These are phyloP conservation scores for Fratercula arctica DNA, from an alignment of 2,797 vertebrate species.

Conservation along the genomic window DNA sequence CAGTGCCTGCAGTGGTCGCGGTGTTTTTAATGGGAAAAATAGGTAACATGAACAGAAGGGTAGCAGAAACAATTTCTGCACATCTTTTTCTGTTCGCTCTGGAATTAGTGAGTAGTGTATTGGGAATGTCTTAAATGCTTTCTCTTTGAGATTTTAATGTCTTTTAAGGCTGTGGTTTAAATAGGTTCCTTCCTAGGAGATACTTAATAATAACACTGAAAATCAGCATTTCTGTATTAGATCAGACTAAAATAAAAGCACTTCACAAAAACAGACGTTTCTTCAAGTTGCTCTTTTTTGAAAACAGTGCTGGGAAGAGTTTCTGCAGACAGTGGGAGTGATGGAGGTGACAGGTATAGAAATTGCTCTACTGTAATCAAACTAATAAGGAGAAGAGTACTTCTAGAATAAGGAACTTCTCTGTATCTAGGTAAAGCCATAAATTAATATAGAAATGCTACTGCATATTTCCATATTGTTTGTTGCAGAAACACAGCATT, in stretches of 20 bases:
- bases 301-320: not conserved
- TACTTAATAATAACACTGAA: not conserved
- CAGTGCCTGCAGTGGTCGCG: not conserved
- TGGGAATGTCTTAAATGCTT: not conserved
- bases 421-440: not conserved
- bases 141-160: not conserved
- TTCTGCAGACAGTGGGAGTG: not conserved
- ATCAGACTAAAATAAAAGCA: not conserved
- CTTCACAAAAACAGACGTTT: not conserved
- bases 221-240: not conserved
- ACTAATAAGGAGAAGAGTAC: not conserved
- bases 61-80: not conserved
- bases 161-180: not conserved
- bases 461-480: rapidly evolving
- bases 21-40: not conserved
- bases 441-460: not conserved
- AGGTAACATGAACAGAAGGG: not conserved
- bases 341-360: not conserved
- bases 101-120: not conserved
- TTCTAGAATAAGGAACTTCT: not conserved
- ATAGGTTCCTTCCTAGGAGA: not conserved
- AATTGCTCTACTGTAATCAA: not conserved
- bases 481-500: not conserved
- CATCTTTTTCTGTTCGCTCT: not conserved
- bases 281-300: not conserved